These are phyloP conservation scores for Gymnodraco acuticeps DNA, from an alignment of 2,797 vertebrate genomes.

Conservation along the genomic window DNA sequence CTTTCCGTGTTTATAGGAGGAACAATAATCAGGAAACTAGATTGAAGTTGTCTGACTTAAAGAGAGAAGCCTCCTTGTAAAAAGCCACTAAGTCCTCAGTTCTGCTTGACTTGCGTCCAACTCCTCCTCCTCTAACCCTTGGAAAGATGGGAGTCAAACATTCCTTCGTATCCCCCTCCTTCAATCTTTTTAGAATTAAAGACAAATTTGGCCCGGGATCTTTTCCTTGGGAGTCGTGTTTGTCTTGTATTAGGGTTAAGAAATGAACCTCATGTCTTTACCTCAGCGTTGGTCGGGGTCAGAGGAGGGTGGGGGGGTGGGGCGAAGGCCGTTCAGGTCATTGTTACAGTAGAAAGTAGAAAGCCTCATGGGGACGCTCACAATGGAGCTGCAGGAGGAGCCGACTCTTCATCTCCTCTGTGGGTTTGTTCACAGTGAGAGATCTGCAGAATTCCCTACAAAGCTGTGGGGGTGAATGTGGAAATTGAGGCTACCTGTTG, in stretches of 20 bases:
- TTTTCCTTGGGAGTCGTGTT: conserved; percentile 72
- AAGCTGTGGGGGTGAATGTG: conserved; percentile 64
- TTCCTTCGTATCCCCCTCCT: conserved; percentile 65
- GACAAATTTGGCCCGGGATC: conserved; percentile 74
- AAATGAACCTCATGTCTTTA: conserved; percentile 74
- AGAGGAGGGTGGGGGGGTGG: conserved; percentile 15
- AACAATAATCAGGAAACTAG: conserved; percentile 59
- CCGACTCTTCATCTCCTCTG: conserved; percentile 44
- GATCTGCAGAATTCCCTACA: conserved; percentile 46
- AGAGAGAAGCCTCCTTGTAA: conserved; percentile 71
- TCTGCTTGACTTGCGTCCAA: conserved; percentile 68
- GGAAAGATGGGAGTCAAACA: conserved; percentile 74
- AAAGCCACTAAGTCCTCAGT: conserved; percentile 73
- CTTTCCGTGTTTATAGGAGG: conserved; percentile 57
- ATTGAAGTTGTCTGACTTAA: conserved; percentile 64
- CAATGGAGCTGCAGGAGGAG: conserved; percentile 62
- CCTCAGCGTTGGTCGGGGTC: conserved; percentile 59
- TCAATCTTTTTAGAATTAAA: conserved; percentile 73
- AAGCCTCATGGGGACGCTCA: conserved; percentile 50
- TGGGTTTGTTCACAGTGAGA: conserved; percentile 54
- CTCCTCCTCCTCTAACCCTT: conserved; percentile 37
- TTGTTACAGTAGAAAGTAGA: conserved; percentile 76
- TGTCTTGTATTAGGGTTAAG: conserved; percentile 76
- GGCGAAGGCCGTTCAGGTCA: conserved; percentile 44
- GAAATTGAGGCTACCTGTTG: conserved; percentile 83